Conservation (phyloP, 2,797 vertebrate species). For the Pelodytes ibericus region DNA sequence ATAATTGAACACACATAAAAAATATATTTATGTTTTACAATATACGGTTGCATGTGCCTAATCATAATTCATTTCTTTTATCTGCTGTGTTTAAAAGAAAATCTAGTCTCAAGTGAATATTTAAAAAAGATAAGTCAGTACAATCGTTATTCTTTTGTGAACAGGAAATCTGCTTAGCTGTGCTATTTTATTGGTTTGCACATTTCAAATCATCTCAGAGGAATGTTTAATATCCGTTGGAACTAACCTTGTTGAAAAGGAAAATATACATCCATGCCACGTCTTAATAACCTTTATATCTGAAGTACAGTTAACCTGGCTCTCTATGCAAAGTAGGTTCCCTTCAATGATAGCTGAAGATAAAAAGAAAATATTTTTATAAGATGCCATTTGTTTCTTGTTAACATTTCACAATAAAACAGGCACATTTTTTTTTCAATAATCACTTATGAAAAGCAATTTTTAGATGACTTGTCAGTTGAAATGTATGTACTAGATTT, state of each 20-base stretch:
- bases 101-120: background rate
- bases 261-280: background rate
- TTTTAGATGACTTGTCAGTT: background rate
- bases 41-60: background rate
- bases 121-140: background rate
- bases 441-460: background rate
- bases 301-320: background rate
- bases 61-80: background rate
- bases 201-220: background rate
- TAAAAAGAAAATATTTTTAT: background rate
- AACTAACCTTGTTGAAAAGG: background rate
- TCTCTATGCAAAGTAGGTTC: background rate
- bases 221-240: conserved; percentile 14
- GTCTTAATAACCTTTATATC: background rate
- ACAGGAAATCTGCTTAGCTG: background rate
- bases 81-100: background rate
- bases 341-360: background rate
- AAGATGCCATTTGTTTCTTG: background rate
- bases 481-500: background rate
- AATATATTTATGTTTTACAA: background rate
- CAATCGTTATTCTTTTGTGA: background rate
- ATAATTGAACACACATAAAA: too few species aligned
- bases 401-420: background rate
- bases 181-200: background rate
- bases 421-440: background rate